Percentiles rank a stretch among this genome's conserved stretches.
Evolutionary conservation across 2,888 invertebrate genomes (phyloP).

Genomic region (Latheticus oryzae): DNA sequence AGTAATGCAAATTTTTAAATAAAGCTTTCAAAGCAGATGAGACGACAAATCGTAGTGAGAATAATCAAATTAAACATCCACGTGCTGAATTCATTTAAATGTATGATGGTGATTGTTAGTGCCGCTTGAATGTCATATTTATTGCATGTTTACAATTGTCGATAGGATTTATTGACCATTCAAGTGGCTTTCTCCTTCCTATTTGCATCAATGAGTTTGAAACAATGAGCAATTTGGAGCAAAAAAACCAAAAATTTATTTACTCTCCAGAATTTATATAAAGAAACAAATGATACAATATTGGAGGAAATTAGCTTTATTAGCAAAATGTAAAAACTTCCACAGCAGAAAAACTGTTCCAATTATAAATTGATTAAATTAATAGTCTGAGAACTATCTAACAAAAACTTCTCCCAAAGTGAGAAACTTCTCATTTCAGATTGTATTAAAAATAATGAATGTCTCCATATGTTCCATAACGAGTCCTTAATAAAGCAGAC

Average conservation of each 20-base stretch:
- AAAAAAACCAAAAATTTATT: too few species aligned
- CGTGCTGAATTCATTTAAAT: constrained; percentile 48
- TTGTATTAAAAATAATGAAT: constrained; percentile 37
- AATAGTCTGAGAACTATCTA: constrained; percentile 6
- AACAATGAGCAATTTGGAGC: too few species aligned
- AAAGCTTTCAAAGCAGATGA: constrained; percentile 41
- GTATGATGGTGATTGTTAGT: constrained; percentile 39
- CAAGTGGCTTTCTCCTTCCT: constrained; percentile 22
- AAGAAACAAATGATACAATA: too few species aligned
- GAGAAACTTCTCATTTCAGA: constrained; percentile 35
- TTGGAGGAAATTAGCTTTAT: too few species aligned
- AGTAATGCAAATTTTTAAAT: constrained; percentile 33
- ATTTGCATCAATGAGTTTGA: constrained; percentile 18
- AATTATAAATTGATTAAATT: constrained; percentile 16
- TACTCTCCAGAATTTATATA: too few species aligned
- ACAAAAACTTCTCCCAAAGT: constrained; percentile 25
- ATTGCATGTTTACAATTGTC: constrained; percentile 35
- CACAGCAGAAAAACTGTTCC: not conserved
- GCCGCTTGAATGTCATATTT: constrained; percentile 37
- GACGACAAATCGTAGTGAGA: constrained; percentile 43
- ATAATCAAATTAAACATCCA: constrained; percentile 48
- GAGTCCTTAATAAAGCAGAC: constrained; percentile 33
- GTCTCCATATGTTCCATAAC: constrained; percentile 22
- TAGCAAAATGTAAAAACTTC: too few species aligned
- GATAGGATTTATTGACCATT: constrained; percentile 35